phyloP scores from a whole-genome alignment of 1,140 invertebrate genomes.

The Bombus waltoni region DNA sequence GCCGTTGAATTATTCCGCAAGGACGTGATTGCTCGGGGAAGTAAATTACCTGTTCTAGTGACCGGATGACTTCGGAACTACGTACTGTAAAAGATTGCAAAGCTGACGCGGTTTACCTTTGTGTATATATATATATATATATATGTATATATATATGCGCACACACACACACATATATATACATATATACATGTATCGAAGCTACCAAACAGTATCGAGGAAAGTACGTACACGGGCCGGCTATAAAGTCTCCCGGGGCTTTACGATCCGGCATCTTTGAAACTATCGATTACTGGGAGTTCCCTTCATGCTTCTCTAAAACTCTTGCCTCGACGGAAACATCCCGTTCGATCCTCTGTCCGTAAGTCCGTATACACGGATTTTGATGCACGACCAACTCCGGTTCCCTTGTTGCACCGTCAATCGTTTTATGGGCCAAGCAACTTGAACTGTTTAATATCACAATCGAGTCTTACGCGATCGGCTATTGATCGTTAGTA shows the following conservation, averaged over 20 bases:
- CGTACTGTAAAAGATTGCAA: slow-evolving; percentile 63
- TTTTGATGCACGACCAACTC: slow-evolving; percentile 5
- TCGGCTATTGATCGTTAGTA: not conserved
- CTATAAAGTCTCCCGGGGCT: slow-evolving; percentile 58
- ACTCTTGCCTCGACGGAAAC: slow-evolving; percentile 1
- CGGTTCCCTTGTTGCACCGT: not conserved
- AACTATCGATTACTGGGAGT: slow-evolving; percentile 63
- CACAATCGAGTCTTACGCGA: not conserved
- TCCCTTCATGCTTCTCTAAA: slow-evolving; percentile 27
- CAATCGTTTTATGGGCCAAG: slow-evolving; percentile 4
- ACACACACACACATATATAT: not conserved
- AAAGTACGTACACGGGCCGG: slow-evolving; percentile 36
- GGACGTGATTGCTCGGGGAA: slow-evolving; percentile 59
- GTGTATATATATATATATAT: not conserved
- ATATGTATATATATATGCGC: too few species aligned
- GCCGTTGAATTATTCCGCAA: slow-evolving; percentile 59
- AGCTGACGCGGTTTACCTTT: slow-evolving; percentile 49
- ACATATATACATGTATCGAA: slow-evolving; percentile 18
- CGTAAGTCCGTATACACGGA: slow-evolving; percentile 5
- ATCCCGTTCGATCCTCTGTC: not conserved
- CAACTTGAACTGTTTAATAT: not conserved
- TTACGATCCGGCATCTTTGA: slow-evolving; percentile 55
- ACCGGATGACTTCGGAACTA: slow-evolving; percentile 44
- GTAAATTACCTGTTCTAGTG: slow-evolving; percentile 64
- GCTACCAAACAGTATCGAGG: slow-evolving; percentile 16